A percentile compares a stretch with the other conserved stretches of the same genome.
Conservation (phyloP, 2,888 invertebrate genomes). For the Polyommatus iphigenia region DNA sequence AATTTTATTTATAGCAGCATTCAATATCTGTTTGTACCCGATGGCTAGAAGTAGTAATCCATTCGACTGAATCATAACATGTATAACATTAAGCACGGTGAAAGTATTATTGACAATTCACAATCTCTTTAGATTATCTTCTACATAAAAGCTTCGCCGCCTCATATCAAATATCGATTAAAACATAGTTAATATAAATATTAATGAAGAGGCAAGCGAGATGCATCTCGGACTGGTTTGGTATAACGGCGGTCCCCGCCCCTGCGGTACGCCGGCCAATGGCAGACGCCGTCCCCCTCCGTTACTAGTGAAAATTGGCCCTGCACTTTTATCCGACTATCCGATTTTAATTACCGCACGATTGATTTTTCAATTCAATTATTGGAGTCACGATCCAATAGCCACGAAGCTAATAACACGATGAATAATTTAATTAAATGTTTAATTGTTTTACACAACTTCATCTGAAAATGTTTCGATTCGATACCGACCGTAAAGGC, state of each 20-base stretch:
- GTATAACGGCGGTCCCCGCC: conserved; percentile 77
- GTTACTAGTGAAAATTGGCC: conserved; percentile 57
- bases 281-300: conserved; percentile 74
- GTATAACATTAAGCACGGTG: background rate
- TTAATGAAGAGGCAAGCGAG: conserved; percentile 77
- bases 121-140: background rate
- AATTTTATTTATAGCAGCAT: too few species aligned
- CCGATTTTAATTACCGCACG: conserved; percentile 47
- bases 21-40: too few species aligned
- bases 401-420: conserved; percentile 6
- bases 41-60: background rate
- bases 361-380: conserved; percentile 19
- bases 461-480: background rate
- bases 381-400: conserved; percentile 10
- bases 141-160: conserved; percentile 59
- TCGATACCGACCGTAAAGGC: background rate
- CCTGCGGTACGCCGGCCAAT: conserved; percentile 74
- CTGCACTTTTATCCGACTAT: conserved; percentile 41
- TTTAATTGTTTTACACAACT: conserved; percentile 19
- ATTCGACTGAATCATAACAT: background rate
- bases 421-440: conserved; percentile 20
- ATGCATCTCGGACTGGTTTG: conserved; percentile 75
- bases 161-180: conserved; percentile 66
- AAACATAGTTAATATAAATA: conserved; percentile 76
- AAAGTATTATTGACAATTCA: background rate